Percentiles rank a stretch among this genome's conserved stretches.
These are phyloP conservation scores for Fistularia tabacaria DNA, from an alignment of 2,797 vertebrate species.

Conservation along the genomic window DNA sequence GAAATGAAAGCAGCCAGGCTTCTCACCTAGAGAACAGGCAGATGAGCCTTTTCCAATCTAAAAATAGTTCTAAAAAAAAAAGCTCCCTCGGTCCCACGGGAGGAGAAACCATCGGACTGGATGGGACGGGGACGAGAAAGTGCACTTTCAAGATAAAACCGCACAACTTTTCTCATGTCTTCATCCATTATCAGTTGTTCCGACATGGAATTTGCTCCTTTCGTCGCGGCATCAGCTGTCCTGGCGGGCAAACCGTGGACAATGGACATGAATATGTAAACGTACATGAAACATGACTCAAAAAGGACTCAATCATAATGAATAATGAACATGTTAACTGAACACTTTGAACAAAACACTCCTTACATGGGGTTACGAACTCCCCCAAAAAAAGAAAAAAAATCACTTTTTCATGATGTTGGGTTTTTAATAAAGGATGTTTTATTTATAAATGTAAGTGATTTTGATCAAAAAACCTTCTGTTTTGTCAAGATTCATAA, in stretches of 20 bases:
- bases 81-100: slow-evolving; percentile 53
- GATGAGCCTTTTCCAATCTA: slow-evolving; percentile 65
- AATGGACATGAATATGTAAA: slow-evolving; percentile 38
- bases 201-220: slow-evolving; percentile 22
- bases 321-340: slow-evolving; percentile 46
- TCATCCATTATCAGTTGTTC: slow-evolving; percentile 26
- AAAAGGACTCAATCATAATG: slow-evolving; percentile 19
- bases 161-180: slow-evolving; percentile 36
- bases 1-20: slow-evolving; percentile 53
- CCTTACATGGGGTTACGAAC: slow-evolving; percentile 20
- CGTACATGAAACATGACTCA: slow-evolving; percentile 23
- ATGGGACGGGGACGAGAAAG: slow-evolving; percentile 49
- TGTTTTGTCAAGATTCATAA: too few relatives aligned
- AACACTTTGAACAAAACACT: slow-evolving; percentile 32
- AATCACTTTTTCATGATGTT: slow-evolving; percentile 4
- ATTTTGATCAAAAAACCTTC: too few relatives aligned
- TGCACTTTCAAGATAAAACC: slow-evolving; percentile 8
- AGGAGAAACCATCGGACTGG: slow-evolving; percentile 55
- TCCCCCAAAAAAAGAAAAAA: slow-evolving; percentile 38
- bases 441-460: too few relatives aligned
- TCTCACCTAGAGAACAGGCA: slow-evolving; percentile 61
- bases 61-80: slow-evolving; percentile 67
- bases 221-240: background rate
- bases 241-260: slow-evolving; percentile 16
- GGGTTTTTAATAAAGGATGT: too few relatives aligned